Conservation (phyloP, 2,113 vertebrate species). For the Psophia crepitans region DNA sequence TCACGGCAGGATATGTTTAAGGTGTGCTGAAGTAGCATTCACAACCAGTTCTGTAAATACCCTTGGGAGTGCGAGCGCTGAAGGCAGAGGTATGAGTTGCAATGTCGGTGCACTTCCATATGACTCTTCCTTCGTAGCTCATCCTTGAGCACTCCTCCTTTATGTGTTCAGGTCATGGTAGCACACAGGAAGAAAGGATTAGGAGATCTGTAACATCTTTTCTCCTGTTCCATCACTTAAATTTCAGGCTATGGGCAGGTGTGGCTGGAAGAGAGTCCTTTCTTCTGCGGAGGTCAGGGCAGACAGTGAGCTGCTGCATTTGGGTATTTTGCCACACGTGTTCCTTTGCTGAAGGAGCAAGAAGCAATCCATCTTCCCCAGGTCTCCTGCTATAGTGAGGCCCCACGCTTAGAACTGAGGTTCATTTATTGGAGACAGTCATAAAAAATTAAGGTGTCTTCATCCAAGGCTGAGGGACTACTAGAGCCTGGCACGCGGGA, state of each 20-base stretch:
- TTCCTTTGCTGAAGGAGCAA: not conserved
- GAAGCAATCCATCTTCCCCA: not conserved
- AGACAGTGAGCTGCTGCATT: rapidly evolving
- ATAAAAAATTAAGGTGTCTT: not conserved
- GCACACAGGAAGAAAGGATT: not conserved
- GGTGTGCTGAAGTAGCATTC: not conserved
- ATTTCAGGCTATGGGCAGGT: too few species aligned
- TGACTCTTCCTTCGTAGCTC: not conserved
- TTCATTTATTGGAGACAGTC: not conserved
- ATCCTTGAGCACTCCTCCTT: not conserved
- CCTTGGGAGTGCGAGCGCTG: not conserved
- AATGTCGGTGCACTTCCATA: rapidly evolving
- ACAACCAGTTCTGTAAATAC: not conserved
- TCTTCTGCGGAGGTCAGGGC: not conserved
- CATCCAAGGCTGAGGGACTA: not conserved
- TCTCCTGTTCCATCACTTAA: not conserved
- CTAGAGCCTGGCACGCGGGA: not conserved
- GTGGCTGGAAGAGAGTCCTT: not conserved
- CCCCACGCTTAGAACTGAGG: not conserved
- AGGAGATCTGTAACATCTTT: not conserved
- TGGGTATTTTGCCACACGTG: not conserved
- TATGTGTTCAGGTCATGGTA: not conserved
- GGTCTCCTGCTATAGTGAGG: not conserved
- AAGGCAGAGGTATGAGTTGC: not conserved
- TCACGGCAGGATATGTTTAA: not conserved